Conservation (phyloP, 2,888 invertebrate genomes). For the Cyrtodaria siliqua region DNA sequence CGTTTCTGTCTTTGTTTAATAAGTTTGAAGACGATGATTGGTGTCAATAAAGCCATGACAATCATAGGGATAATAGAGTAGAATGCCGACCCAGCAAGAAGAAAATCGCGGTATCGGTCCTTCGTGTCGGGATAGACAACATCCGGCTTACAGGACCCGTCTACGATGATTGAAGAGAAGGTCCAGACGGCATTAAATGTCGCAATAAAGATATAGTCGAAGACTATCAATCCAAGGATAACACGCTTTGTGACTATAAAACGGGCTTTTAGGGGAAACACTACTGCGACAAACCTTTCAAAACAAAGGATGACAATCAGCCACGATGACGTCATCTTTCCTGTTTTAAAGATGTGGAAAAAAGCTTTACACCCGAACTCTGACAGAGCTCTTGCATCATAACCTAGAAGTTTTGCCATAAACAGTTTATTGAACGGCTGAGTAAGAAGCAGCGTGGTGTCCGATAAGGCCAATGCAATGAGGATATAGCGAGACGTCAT, state of each 20-base stretch:
- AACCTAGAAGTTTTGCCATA: conserved; percentile 58
- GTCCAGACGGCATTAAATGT: conserved; percentile 67
- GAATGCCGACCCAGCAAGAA: conserved; percentile 53
- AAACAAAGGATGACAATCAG: conserved; percentile 70
- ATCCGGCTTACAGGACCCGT: conserved; percentile 62
- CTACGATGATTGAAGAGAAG: conserved; percentile 62
- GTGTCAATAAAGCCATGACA: conserved; percentile 62
- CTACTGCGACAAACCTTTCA: conserved; percentile 73
- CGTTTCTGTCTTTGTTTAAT: conserved; percentile 25
- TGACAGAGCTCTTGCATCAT: conserved; percentile 66
- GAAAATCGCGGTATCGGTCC: conserved; percentile 37
- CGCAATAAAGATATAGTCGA: conserved; percentile 54
- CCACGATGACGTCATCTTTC: conserved; percentile 77
- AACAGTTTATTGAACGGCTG: conserved; percentile 71
- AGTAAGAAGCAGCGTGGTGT: conserved; percentile 64
- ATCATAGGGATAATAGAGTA: conserved; percentile 65
- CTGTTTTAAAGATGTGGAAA: conserved; percentile 65
- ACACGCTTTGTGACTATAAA: conserved; percentile 61
- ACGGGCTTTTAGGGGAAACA: conserved; percentile 69
- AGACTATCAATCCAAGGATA: conserved; percentile 41
- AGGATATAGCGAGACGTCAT: conserved; percentile 65
- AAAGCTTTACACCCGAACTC: conserved; percentile 67
- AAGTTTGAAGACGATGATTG: conserved; percentile 56
- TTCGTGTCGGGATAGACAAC: conserved; percentile 45
- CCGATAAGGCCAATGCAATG: conserved; percentile 68